Evolutionary conservation across 35 echinoderm and acorn worm species (phyloP).

Genomic region (Heliocidaris erythrogramma): DNA sequence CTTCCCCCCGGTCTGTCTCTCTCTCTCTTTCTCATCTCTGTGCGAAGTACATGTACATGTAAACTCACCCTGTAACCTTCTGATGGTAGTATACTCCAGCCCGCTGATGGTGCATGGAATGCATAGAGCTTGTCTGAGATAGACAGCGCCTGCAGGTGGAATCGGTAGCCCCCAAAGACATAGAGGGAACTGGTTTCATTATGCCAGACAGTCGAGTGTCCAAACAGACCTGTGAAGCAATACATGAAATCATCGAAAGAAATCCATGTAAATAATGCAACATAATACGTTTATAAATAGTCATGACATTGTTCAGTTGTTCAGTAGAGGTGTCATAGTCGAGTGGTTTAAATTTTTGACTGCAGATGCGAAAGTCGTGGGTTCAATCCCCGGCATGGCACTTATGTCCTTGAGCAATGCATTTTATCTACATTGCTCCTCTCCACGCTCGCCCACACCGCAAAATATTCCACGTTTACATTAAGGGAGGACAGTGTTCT

Average conservation of each 20-base stretch:
- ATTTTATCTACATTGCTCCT: too few species aligned
- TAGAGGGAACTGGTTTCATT: constrained; percentile 62
- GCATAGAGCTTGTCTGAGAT: constrained; percentile 79
- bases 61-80: constrained; percentile 59
- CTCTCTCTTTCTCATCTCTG: not conserved
- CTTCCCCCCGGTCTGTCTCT: too few species aligned
- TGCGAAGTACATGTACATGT: not conserved
- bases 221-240: constrained; percentile 85
- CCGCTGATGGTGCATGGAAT: constrained; percentile 39
- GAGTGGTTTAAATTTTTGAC: too few species aligned
- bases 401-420: too few species aligned
- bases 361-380: too few species aligned
- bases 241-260: not conserved
- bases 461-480: too few species aligned
- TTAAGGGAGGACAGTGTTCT: too few species aligned
- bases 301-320: not conserved
- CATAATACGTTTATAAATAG: not conserved
- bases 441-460: too few species aligned
- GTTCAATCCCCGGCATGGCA: too few species aligned
- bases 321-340: too few species aligned
- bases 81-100: constrained; percentile 79
- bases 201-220: constrained; percentile 82
- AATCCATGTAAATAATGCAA: not conserved
- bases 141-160: constrained; percentile 59
- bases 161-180: constrained; percentile 88